A percentile compares a stretch with the other conserved stretches of the same genome.
Evolutionary conservation across 2,888 invertebrate species (phyloP).

Genomic region (Ditula angustiorana): DNA sequence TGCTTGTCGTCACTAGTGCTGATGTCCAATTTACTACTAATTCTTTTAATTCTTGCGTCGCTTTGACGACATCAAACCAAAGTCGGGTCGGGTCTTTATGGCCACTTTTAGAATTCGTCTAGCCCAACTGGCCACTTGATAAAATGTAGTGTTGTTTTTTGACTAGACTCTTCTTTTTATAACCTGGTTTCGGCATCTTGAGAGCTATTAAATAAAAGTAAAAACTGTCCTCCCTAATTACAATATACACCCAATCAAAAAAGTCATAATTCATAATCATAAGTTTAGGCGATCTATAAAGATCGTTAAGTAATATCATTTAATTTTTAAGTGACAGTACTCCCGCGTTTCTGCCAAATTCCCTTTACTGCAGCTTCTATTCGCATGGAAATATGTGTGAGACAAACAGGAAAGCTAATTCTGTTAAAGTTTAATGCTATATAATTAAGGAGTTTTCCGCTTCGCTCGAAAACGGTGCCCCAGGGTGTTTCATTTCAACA

Average conservation of each 20-base stretch:
- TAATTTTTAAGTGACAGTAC: too few species aligned
- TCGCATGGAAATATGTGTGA: conserved; percentile 23
- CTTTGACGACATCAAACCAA: not conserved
- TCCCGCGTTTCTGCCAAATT: conserved; percentile 23
- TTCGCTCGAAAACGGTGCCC: conserved; percentile 28
- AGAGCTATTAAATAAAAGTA: too few species aligned
- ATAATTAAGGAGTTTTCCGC: conserved; percentile 37
- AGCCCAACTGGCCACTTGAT: too few species aligned
- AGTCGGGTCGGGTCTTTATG: not conserved
- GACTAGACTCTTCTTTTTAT: too few species aligned
- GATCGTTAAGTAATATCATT: too few species aligned
- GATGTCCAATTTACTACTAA: not conserved
- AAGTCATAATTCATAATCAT: too few species aligned
- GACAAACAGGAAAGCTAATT: conserved; percentile 33
- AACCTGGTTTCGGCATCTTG: too few species aligned
- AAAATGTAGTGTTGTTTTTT: too few species aligned
- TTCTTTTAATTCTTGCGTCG: not conserved
- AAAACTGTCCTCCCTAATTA: too few species aligned
- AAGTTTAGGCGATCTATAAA: too few species aligned
- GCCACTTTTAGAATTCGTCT: too few species aligned
- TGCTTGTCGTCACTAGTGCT: not conserved
- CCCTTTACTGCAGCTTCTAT: conserved; percentile 25
- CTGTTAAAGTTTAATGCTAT: conserved; percentile 32
- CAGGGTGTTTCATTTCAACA: conserved; percentile 33
- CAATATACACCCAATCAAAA: too few species aligned